Conservation (phyloP, 2,888 invertebrate genomes). For the Eristalis arbustorum region DNA sequence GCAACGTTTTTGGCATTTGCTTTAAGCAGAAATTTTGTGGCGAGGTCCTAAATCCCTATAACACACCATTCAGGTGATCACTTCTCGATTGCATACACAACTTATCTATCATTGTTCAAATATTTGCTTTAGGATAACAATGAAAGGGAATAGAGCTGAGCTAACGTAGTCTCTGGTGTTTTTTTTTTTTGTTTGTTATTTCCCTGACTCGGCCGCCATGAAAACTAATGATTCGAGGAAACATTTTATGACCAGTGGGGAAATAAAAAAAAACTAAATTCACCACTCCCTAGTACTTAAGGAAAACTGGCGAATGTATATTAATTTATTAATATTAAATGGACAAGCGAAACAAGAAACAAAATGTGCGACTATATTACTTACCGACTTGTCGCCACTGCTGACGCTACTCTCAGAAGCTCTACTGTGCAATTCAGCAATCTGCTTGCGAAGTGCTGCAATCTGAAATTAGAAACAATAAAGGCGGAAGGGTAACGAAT, state of each 20-base stretch:
- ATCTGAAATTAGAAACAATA: constrained; percentile 76
- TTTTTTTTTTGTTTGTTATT: neutral
- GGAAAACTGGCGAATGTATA: neutral
- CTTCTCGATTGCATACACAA: constrained; percentile 17
- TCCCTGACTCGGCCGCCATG: constrained; percentile 4
- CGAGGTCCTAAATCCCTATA: constrained; percentile 33
- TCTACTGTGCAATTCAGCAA: constrained; percentile 76
- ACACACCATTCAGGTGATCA: constrained; percentile 35
- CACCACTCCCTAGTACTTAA: neutral
- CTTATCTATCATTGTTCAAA: constrained; percentile 50
- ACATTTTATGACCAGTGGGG: constrained; percentile 24
- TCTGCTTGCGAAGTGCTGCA: constrained; percentile 78
- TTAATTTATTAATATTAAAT: neutral
- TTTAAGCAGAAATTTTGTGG: constrained; percentile 18
- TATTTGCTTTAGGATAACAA: constrained; percentile 57
- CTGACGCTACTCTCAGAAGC: constrained; percentile 73
- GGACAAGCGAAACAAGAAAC: neutral
- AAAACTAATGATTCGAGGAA: constrained; percentile 49
- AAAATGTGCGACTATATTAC: constrained; percentile 48
- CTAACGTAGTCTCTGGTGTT: constrained; percentile 12
- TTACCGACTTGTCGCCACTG: constrained; percentile 75
- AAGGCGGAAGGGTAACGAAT: constrained; percentile 2
- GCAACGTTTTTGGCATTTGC: constrained; percentile 3
- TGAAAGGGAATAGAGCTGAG: constrained; percentile 39
- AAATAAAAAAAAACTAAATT: neutral